Evolutionary conservation across 1,140 invertebrate species (phyloP), one percentile per base, ranked within the genome.

Genomic region (Oryzaephilus surinamensis): DNA sequence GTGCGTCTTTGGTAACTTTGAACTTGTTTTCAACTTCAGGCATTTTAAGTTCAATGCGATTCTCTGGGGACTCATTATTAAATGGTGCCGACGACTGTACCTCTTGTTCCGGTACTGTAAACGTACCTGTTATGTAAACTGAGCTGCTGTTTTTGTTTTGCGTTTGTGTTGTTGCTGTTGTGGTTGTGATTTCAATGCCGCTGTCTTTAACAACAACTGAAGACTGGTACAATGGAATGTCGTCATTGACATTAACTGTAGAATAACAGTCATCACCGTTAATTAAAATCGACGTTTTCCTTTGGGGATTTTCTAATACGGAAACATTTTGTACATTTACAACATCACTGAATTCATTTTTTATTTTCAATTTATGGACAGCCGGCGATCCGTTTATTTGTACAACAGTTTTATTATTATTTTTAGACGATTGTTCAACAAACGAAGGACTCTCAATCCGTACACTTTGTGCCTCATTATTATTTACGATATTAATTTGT

Each of bases 221-320:
- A 11, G 75, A 78, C 43, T 77, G 72, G 58, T 79, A 78, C 21
- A 77, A 61, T 7, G 74, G 72, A 8, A 70, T 69, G 38, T 73
- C 65, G 38, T 72, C 72, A 19, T 66, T 70, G 1, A 74, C 71
- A 50, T 76, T 77, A 54, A 76, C 69, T 3, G 71, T 76, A 16
- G 73, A 72, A 53, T 77, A 77, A 60, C 76, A 79, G 58, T 77
- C 72, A 47, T 82, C 77, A 4, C 77, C 77, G 50, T 74, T 83
- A 38, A 84, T 83, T 58, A 81, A 61, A 45, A 84, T 83, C 4
- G 80, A 84, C 3, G 80, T 84, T 61, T 78, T 76, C 53, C 72
- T 70, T 38, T 74, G 70, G 32, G 55, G 65, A 61, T 56, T 57
- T n/a, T 63, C 59, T n/a, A 48, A 41, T 14, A 57, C 51, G 2